Conservation (phyloP, 2,113 vertebrate species). For the Diglossa brunneiventris region DNA sequence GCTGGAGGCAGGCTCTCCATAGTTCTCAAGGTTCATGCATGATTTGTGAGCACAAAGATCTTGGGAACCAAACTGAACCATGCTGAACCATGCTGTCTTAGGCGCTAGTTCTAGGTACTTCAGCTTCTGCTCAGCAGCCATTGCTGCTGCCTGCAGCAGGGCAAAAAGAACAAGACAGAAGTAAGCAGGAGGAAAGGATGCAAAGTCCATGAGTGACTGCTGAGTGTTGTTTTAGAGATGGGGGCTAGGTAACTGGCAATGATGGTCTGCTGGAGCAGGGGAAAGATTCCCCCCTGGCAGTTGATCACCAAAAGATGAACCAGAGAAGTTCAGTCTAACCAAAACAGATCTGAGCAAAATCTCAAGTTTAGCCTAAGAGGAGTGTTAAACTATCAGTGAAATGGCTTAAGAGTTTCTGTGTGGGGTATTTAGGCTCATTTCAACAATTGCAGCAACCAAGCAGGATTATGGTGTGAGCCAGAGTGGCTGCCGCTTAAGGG, state of each 20-base stretch:
- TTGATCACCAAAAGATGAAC: neutral
- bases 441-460: neutral
- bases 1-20: neutral
- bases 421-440: neutral
- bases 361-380: neutral
- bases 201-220: neutral
- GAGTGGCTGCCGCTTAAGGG: neutral
- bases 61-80: neutral
- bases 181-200: neutral
- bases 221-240: neutral
- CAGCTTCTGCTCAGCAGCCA: neutral
- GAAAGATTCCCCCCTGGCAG: neutral
- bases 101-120: neutral
- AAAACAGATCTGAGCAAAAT: neutral
- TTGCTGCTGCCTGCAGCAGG: neutral
- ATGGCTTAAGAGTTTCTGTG: neutral
- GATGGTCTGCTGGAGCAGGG: neutral
- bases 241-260: neutral
- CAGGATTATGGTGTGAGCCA: neutral
- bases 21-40: neutral
- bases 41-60: neutral
- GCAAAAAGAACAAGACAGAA: neutral
- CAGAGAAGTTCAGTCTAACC: neutral
- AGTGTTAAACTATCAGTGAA: neutral
- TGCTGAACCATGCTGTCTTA: neutral